Conservation (phyloP, 1,140 invertebrate species). For the Zaprionus kolodkinae region DNA sequence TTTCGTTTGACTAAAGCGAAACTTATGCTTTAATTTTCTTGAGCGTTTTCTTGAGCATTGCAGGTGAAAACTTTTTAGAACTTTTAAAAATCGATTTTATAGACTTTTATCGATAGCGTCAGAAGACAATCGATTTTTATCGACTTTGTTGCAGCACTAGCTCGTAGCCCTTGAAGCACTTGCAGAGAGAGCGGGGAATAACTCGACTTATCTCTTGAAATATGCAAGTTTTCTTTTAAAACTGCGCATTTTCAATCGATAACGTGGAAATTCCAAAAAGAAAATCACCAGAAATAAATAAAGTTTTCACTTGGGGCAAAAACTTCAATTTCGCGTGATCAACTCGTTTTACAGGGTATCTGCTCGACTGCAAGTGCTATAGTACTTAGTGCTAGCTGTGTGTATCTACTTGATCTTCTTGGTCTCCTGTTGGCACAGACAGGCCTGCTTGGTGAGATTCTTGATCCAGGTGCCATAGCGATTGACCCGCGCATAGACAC, state of each 20-base stretch:
- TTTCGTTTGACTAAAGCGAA: too few species aligned
- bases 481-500: conserved; percentile 94
- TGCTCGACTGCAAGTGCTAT: neutral
- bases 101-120: too few species aligned
- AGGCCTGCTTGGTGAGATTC: conserved; percentile 88
- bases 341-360: neutral
- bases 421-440: conserved; percentile 86
- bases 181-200: conserved; percentile 15
- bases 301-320: conserved; percentile 40
- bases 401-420: conserved; percentile 73
- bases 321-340: conserved; percentile 39
- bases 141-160: too few species aligned
- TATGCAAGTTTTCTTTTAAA: conserved; percentile 22
- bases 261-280: neutral
- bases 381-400: neutral
- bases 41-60: too few species aligned
- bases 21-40: too few species aligned
- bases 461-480: conserved; percentile 90
- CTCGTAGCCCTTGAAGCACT: conserved; percentile 19
- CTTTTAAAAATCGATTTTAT: too few species aligned
- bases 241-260: conserved; percentile 31
- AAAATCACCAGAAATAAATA: neutral
- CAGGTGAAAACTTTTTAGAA: too few species aligned
- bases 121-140: too few species aligned
- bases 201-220: conserved; percentile 1